Conservation (phyloP, 2,113 vertebrate genomes). For the Muscicapa adusta region DNA sequence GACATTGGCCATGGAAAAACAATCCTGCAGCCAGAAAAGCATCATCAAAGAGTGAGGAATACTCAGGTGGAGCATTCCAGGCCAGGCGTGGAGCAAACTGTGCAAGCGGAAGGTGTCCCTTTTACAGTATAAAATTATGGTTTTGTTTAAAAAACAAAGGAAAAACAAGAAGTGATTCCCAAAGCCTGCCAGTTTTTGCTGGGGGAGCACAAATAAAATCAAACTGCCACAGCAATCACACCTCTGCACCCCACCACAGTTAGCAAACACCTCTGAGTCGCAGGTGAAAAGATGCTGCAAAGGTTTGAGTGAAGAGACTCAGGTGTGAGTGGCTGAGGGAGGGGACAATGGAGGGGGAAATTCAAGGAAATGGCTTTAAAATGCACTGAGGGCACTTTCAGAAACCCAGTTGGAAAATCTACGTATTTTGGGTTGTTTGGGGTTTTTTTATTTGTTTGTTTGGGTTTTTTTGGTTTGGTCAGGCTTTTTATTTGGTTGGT, state of each 20-base stretch:
- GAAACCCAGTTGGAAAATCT: neutral
- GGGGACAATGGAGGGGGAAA: neutral
- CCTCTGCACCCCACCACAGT: neutral
- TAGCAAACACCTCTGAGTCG: accelerated
- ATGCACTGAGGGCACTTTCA: neutral
- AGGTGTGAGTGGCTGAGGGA: neutral
- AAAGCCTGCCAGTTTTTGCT: neutral
- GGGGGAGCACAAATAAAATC: neutral
- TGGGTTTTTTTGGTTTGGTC: neutral
- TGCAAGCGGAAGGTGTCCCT: neutral
- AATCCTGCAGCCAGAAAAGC: constrained; percentile 73
- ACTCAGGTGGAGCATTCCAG: neutral
- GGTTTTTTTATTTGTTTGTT: no score
- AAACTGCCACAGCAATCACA: accelerated
- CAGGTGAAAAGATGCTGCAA: neutral
- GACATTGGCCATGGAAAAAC: constrained; percentile 88
- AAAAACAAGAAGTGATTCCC: neutral
- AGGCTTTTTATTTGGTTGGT: neutral
- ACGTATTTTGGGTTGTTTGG: neutral
- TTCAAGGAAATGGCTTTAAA: neutral
- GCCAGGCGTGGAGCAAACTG: neutral
- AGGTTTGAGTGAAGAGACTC: neutral
- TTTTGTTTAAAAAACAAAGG: neutral
- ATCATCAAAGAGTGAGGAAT: accelerated
- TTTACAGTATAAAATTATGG: accelerated